phyloP scores from a whole-genome alignment of 1,140 invertebrate species.

The Formica selysi region DNA sequence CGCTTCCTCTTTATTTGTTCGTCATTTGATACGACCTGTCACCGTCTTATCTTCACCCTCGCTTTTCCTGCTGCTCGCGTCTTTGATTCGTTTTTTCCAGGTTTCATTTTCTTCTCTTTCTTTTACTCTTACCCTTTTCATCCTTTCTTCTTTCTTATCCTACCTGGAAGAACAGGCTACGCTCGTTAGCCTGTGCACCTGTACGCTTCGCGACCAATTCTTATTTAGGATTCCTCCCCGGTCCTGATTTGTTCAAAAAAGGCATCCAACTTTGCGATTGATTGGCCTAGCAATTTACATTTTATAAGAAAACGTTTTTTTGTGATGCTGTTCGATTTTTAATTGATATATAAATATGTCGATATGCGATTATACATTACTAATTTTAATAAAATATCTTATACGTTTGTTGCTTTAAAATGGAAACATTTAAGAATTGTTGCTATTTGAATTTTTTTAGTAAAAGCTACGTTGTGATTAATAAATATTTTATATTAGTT shows the following conservation, averaged over 20 bases:
- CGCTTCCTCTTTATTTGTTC: constrained; percentile 8
- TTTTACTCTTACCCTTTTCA: neutral
- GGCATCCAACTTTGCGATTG: neutral
- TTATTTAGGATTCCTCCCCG: constrained; percentile 68
- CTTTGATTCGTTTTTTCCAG: constrained; percentile 42
- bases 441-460: neutral
- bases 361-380: neutral
- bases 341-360: neutral
- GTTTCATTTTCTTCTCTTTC: constrained; percentile 37
- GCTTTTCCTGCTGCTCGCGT: constrained; percentile 31
- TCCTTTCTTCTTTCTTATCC: constrained; percentile 51
- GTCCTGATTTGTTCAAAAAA: constrained; percentile 40
- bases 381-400: neutral
- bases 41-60: constrained; percentile 14
- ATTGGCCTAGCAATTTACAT: neutral
- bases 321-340: constrained; percentile 4
- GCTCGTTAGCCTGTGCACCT: constrained; percentile 81
- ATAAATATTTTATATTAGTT: neutral
- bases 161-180: constrained; percentile 49
- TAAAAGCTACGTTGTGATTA: neutral
- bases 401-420: neutral
- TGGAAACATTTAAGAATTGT: neutral
- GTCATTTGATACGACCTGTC: neutral
- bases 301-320: neutral
- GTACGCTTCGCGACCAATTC: constrained; percentile 75